Conservation (phyloP, 2,113 vertebrate species). For the Uria lomvia region DNA sequence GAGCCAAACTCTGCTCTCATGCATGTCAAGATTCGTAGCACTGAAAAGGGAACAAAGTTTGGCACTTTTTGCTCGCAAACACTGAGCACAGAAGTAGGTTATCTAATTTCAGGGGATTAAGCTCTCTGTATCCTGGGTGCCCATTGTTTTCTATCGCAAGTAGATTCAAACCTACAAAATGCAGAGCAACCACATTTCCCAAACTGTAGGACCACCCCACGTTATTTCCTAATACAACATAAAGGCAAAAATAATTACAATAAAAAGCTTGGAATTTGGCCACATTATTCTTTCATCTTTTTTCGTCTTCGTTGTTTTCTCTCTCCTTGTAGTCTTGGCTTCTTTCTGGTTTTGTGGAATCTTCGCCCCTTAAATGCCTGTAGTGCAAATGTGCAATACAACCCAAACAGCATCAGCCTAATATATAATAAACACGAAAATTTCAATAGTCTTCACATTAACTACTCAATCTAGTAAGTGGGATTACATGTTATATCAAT, state of each 20-base stretch:
- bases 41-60: neutral
- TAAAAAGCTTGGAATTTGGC: neutral
- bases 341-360: neutral
- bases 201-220: neutral
- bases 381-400: accelerated
- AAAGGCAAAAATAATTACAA: neutral
- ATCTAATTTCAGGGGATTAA: neutral
- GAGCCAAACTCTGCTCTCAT: neutral
- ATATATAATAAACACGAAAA: neutral
- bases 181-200: neutral
- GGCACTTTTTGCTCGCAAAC: neutral
- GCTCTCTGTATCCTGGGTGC: neutral
- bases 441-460: neutral
- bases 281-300: neutral
- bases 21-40: neutral
- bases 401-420: neutral
- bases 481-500: neutral
- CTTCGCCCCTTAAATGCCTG: neutral
- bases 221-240: neutral
- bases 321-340: neutral
- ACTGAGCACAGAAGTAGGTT: neutral
- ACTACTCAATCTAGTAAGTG: neutral
- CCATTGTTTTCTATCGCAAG: neutral
- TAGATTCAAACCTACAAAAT: neutral
- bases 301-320: neutral